Conservation (phyloP, 2,113 vertebrate species). For the Ammodytes marinus region DNA sequence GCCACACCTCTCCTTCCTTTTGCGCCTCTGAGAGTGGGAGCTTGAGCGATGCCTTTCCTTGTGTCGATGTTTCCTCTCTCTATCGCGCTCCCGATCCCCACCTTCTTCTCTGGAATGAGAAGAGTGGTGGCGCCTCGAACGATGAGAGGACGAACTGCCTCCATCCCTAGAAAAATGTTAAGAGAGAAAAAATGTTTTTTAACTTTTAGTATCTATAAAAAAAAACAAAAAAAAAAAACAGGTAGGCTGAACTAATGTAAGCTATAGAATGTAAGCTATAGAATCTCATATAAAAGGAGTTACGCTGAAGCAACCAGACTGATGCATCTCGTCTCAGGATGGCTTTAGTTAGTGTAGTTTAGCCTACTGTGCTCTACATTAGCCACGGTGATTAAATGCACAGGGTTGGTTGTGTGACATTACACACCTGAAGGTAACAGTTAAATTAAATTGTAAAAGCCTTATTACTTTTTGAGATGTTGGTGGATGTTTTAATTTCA, state of each 20-base stretch:
- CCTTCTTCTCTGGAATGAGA: conserved; percentile 83
- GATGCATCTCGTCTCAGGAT: background rate
- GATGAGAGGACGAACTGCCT: conserved; percentile 84
- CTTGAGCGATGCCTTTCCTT: conserved; percentile 85
- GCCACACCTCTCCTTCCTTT: conserved; percentile 81
- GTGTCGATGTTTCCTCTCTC: conserved; percentile 86
- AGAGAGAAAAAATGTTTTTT: background rate
- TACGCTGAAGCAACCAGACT: background rate
- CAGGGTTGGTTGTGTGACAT: background rate
- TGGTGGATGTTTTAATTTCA: background rate
- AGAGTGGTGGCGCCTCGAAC: conserved; percentile 81
- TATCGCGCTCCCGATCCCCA: conserved; percentile 78
- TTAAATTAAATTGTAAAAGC: too few species aligned
- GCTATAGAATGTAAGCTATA: background rate
- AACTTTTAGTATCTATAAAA: background rate
- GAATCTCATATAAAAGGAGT: background rate
- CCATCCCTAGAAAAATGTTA: conserved; percentile 75
- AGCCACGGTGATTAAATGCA: background rate
- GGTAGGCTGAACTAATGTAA: background rate
- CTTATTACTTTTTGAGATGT: background rate
- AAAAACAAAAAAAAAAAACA: background rate
- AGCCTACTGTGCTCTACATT: background rate
- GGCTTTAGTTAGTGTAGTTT: background rate
- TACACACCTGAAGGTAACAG: too few species aligned
- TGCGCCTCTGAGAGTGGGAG: conserved; percentile 85